Conservation (phyloP, 2,888 invertebrate species). For the Apocheima hispidaria region DNA sequence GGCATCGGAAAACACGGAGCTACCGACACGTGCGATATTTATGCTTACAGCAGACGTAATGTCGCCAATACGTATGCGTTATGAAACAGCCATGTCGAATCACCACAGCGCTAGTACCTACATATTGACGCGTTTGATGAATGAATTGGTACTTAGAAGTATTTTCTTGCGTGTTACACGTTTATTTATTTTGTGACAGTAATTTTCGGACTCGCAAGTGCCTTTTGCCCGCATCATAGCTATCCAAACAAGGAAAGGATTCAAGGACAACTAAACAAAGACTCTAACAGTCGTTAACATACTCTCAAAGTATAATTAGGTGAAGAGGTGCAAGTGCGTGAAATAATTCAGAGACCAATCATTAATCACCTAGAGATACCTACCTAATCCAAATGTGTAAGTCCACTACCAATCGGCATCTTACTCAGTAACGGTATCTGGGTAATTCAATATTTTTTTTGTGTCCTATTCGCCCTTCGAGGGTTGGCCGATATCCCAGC, state of each 20-base stretch:
- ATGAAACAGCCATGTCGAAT: conserved; percentile 24
- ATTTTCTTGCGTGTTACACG: neutral
- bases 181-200: conserved; percentile 9
- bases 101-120: conserved; percentile 12
- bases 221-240: neutral
- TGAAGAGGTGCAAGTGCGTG: neutral
- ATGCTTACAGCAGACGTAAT: conserved; percentile 49
- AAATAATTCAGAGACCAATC: too few species aligned
- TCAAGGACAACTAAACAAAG: conserved; percentile 1
- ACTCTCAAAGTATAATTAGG: conserved; percentile 4
- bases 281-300: neutral
- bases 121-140: conserved; percentile 9
- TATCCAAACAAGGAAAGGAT: neutral
- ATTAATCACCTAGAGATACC: too few species aligned
- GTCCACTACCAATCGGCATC: too few species aligned
- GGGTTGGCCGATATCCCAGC: too few species aligned
- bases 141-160: neutral
- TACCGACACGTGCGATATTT: conserved; percentile 50
- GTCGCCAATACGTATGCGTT: conserved; percentile 47
- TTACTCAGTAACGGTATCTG: too few species aligned
- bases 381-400: too few species aligned
- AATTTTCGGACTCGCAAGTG: conserved; percentile 14
- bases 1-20: conserved; percentile 46
- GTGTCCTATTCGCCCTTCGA: too few species aligned
- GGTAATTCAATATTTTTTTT: too few species aligned